Evolutionary conservation across 1,140 invertebrate genomes (phyloP).

Genomic region (Asbolus verrucosus): DNA sequence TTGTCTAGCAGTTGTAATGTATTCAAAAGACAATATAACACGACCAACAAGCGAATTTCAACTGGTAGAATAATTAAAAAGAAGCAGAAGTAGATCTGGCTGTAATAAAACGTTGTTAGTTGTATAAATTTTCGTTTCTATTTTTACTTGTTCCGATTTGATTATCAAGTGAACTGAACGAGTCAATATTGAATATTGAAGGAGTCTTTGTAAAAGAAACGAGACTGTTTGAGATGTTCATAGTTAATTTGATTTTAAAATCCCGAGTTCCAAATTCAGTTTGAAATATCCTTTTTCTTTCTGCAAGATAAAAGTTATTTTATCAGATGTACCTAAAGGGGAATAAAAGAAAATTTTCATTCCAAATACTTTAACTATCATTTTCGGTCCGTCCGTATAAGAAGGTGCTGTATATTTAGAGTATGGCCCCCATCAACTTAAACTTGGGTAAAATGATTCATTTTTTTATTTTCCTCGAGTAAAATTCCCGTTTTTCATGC

Average conservation of each 20-base stretch:
- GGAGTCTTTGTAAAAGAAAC: slow-evolving; percentile 36
- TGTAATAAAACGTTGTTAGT: background rate
- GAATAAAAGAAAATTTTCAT: too few species aligned
- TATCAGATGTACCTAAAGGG: slow-evolving; percentile 23
- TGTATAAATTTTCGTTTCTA: slow-evolving; percentile 4
- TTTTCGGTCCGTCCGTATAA: background rate
- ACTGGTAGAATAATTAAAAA: too few species aligned
- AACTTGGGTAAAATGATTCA: slow-evolving; percentile 33
- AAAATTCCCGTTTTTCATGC: slow-evolving; percentile 5
- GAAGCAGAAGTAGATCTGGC: too few species aligned
- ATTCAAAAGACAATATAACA: too few species aligned
- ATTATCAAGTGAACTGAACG: slow-evolving; percentile 33
- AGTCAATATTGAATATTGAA: slow-evolving; percentile 39
- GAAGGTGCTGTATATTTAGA: slow-evolving; percentile 16
- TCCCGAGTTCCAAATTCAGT: slow-evolving; percentile 37
- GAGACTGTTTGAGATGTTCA: slow-evolving; percentile 37
- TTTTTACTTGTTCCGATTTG: slow-evolving; percentile 35
- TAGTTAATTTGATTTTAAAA: slow-evolving; percentile 39
- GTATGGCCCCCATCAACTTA: slow-evolving; percentile 13
- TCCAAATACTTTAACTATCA: too few species aligned
- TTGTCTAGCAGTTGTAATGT: too few species aligned
- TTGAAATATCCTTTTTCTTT: slow-evolving; percentile 35
- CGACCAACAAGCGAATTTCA: too few species aligned
- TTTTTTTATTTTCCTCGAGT: slow-evolving; percentile 7
- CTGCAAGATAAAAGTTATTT: slow-evolving; percentile 29